These are phyloP conservation scores for Aptenodytes patagonicus DNA, from an alignment of 2,113 vertebrate species.

Conservation along the genomic window DNA sequence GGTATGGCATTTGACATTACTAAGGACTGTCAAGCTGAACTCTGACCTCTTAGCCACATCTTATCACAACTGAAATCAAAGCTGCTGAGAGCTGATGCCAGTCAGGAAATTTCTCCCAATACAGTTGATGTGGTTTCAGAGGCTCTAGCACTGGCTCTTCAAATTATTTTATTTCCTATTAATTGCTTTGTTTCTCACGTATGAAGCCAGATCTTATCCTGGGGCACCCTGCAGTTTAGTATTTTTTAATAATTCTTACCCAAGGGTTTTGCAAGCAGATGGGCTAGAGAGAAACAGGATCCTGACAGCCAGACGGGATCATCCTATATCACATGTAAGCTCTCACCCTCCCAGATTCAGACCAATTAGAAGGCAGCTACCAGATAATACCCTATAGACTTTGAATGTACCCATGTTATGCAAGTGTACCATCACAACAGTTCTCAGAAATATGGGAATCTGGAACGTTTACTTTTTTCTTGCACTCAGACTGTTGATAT, in stretches of 20 bases:
- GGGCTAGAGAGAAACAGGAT: neutral
- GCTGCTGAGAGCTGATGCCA: neutral
- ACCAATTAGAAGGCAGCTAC: neutral
- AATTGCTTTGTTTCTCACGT: neutral
- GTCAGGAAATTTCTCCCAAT: neutral
- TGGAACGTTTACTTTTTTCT: neutral
- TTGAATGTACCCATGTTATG: neutral
- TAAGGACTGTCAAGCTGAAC: neutral
- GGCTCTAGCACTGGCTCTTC: neutral
- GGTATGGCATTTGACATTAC: neutral
- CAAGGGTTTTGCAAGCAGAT: neutral
- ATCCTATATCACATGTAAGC: neutral
- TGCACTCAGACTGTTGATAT: neutral
- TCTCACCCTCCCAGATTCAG: neutral
- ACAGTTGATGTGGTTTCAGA: neutral
- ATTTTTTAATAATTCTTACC: neutral
- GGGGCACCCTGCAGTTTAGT: neutral
- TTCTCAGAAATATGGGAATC: neutral
- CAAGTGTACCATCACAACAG: neutral
- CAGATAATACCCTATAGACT: neutral
- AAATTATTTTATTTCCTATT: neutral
- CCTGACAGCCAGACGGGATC: neutral
- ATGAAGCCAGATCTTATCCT: neutral
- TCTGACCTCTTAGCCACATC: neutral
- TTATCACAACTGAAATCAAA: neutral